Conservation (phyloP, 2,113 vertebrate genomes). For the Rhinolophus sinicus region DNA sequence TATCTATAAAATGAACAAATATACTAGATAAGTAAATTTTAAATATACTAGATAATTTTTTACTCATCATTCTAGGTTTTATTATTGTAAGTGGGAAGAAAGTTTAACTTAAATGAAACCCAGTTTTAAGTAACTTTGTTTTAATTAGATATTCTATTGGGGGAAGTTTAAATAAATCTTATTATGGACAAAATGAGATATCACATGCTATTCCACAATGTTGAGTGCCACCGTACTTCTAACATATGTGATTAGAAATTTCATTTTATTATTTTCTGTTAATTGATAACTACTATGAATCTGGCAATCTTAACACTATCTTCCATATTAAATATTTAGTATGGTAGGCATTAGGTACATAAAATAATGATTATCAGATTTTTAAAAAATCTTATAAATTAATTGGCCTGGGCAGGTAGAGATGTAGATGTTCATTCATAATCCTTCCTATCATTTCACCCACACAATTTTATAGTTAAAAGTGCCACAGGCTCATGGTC, state of each 20-base stretch:
- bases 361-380: not conserved
- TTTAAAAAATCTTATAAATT: constrained; percentile 22
- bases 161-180: not conserved
- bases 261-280: not conserved
- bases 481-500: not conserved
- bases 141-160: not conserved
- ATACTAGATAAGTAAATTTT: not conserved
- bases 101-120: not conserved
- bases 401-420: not conserved
- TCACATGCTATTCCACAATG: not conserved
- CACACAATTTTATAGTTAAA: not conserved
- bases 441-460: not conserved
- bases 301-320: not conserved
- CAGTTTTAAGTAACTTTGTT: not conserved
- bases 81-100: not conserved
- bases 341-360: not conserved
- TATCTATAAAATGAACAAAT: not conserved
- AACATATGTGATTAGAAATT: not conserved
- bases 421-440: not conserved
- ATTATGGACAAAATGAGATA: not conserved
- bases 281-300: not conserved
- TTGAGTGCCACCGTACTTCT: not conserved
- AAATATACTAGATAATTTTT: not conserved
- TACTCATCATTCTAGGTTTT: not conserved
- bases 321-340: not conserved